These are phyloP conservation scores for Pristionchus pacificus DNA, from an alignment of 1,140 invertebrate species.

Conservation along the genomic window DNA sequence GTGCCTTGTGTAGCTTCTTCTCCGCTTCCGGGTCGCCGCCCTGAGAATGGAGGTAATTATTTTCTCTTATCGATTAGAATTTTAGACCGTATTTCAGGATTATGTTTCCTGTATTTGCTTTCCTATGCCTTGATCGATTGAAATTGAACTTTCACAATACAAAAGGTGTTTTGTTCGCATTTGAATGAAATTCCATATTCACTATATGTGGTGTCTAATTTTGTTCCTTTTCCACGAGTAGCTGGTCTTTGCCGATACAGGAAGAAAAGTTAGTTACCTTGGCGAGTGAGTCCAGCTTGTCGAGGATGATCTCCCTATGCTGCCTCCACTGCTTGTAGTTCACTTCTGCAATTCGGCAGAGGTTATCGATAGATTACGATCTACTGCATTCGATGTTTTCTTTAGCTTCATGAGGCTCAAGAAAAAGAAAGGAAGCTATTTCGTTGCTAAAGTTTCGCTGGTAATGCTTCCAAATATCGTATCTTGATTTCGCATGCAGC, in stretches of 20 bases:
- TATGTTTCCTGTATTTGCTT: constrained; percentile 30
- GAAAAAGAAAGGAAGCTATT: constrained; percentile 6
- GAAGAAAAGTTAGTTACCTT: too few relatives aligned
- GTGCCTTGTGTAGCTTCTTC: constrained; percentile 19
- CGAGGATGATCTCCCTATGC: constrained; percentile 29
- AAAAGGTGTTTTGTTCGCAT: too few relatives aligned
- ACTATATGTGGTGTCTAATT: too few relatives aligned
- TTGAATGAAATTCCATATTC: too few relatives aligned
- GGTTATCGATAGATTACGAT: too few relatives aligned
- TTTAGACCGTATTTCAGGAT: constrained; percentile 29
- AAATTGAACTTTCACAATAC: too few relatives aligned
- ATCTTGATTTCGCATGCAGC: too few relatives aligned
- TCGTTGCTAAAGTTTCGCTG: neutral
- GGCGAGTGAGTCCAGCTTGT: constrained; percentile 40
- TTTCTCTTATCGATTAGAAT: constrained; percentile 18
- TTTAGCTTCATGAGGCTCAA: neutral
- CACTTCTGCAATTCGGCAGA: constrained; percentile 21
- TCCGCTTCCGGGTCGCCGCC: constrained; percentile 19
- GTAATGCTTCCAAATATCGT: too few relatives aligned
- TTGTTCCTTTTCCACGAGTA: too few relatives aligned
- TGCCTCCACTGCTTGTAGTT: constrained; percentile 30
- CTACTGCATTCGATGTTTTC: too few relatives aligned
- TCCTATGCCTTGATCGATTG: too few relatives aligned
- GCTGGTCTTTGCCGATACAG: too few relatives aligned
- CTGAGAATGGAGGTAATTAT: neutral